phyloP scores from a whole-genome alignment of 2,797 vertebrate genomes.

The Allobates femoralis region DNA sequence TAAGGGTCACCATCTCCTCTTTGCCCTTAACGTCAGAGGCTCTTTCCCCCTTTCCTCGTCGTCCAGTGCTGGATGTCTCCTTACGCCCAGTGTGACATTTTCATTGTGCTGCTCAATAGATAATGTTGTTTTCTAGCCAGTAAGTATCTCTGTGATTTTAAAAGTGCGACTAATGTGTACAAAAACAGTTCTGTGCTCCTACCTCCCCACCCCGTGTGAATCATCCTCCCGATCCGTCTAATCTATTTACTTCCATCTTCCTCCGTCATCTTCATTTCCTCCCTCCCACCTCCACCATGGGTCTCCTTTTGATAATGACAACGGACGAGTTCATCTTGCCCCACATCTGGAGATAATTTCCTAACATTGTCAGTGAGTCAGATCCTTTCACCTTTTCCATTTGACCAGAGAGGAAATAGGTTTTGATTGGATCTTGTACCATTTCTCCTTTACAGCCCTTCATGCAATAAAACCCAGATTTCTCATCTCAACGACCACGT shows the following conservation, averaged over 20 bases:
- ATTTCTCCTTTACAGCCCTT: too few relatives aligned
- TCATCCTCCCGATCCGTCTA: background rate
- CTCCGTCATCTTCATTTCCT: background rate
- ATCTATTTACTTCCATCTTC: conserved; percentile 6
- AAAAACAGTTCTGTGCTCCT: background rate
- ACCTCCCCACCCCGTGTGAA: background rate
- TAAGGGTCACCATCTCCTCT: too few relatives aligned
- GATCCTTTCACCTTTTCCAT: background rate
- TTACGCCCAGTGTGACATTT: too few relatives aligned
- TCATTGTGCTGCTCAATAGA: too few relatives aligned
- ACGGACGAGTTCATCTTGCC: background rate
- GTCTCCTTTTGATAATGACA: background rate
- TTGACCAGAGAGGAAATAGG: background rate
- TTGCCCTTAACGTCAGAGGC: too few relatives aligned
- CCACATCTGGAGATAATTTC: background rate
- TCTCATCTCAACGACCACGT: background rate
- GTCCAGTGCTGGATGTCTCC: too few relatives aligned
- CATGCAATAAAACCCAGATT: background rate
- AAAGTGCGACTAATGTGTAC: background rate
- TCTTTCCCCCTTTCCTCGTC: too few relatives aligned
- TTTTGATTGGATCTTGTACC: background rate
- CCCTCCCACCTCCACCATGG: background rate
- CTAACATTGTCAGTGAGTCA: background rate
- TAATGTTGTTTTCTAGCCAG: too few relatives aligned
- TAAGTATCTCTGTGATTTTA: background rate